These are phyloP conservation scores for Drosophila kikkawai DNA, from an alignment of 1,140 invertebrate genomes.

Conservation along the genomic window DNA sequence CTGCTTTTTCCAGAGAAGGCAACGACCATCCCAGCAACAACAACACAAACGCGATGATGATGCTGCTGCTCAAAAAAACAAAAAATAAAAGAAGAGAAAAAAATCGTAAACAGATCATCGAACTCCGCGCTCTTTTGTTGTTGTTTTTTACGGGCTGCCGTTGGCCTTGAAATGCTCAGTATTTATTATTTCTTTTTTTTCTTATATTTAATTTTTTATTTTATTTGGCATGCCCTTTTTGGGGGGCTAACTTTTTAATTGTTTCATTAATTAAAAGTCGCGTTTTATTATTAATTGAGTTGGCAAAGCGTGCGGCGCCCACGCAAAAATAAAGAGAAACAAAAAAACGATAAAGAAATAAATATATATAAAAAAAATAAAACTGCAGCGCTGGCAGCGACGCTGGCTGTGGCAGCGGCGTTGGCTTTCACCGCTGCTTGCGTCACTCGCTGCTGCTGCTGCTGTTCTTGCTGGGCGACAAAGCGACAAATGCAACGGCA, in stretches of 20 bases:
- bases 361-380: constrained; percentile 1
- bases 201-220: constrained; percentile 19
- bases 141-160: constrained; percentile 32
- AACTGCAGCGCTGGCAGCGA: constrained; percentile 21
- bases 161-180: constrained; percentile 64
- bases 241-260: constrained; percentile 69
- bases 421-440: constrained; percentile 76
- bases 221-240: constrained; percentile 30
- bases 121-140: constrained; percentile 51
- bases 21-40: constrained; percentile 51
- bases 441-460: constrained; percentile 37
- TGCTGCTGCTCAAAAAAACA: constrained; percentile 35
- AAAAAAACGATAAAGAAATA: background rate
- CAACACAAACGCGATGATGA: constrained; percentile 15
- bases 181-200: constrained; percentile 2
- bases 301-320: constrained; percentile 76
- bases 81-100: constrained; percentile 11
- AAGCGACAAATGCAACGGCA: constrained; percentile 66
- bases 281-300: constrained; percentile 70
- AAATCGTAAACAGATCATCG: constrained; percentile 81
- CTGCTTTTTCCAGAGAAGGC: constrained; percentile 44
- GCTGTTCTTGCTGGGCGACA: constrained; percentile 59
- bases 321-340: constrained; percentile 38
- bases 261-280: constrained; percentile 76
- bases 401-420: constrained; percentile 31